phyloP scores from a whole-genome alignment of 1,140 invertebrate genomes.

The Drosophila tsacasi region DNA sequence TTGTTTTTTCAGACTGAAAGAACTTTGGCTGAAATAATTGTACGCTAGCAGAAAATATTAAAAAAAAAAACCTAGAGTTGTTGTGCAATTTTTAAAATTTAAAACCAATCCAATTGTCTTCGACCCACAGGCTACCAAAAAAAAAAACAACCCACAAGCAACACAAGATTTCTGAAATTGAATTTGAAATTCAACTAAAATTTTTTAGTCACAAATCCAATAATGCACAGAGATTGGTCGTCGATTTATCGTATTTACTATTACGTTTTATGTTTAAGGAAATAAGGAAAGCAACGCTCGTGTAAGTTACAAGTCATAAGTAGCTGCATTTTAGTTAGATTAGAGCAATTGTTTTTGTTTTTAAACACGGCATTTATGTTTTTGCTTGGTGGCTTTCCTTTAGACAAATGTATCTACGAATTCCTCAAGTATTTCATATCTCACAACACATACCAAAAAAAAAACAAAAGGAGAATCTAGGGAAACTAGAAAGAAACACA shows the following conservation, averaged over 20 bases:
- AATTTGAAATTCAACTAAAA: slow-evolving; percentile 69
- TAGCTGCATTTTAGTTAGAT: slow-evolving; percentile 61
- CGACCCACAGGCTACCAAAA: slow-evolving; percentile 21
- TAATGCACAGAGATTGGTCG: slow-evolving; percentile 30
- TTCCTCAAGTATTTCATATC: slow-evolving; percentile 66
- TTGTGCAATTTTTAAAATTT: slow-evolving; percentile 34
- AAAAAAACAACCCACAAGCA: slow-evolving; percentile 32
- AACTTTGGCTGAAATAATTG: slow-evolving; percentile 84
- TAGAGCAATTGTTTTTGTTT: slow-evolving; percentile 49
- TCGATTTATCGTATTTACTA: slow-evolving; percentile 25
- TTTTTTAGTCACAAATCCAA: slow-evolving; percentile 35
- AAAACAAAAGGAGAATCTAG: not conserved
- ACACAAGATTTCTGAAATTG: slow-evolving; percentile 62
- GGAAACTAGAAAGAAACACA: not conserved
- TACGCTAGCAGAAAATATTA: slow-evolving; percentile 67
- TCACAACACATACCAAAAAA: slow-evolving; percentile 54
- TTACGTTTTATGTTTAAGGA: slow-evolving; percentile 47
- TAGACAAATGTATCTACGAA: slow-evolving; percentile 44
- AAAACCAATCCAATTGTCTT: slow-evolving; percentile 50
- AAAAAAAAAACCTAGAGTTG: slow-evolving; percentile 5
- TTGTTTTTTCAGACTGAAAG: slow-evolving; percentile 85
- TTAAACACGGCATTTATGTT: slow-evolving; percentile 65
- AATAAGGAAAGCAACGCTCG: slow-evolving; percentile 46
- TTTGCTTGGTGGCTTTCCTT: slow-evolving; percentile 58
- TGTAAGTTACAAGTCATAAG: slow-evolving; percentile 39